Evolutionary conservation across 1,140 invertebrate genomes (phyloP).

Genomic region (Tetramorium parvispinum): DNA sequence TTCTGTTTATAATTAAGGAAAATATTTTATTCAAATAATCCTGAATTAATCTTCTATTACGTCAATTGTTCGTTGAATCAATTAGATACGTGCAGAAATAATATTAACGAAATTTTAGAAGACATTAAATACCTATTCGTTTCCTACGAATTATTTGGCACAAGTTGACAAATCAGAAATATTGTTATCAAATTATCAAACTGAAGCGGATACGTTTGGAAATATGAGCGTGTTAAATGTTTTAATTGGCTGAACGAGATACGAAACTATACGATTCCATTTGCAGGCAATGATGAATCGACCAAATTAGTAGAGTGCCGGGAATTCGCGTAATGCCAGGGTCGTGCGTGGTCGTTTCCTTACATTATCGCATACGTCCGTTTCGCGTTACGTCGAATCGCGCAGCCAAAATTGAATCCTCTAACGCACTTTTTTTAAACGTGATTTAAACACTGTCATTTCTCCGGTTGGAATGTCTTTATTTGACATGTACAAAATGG

Average conservation of each 20-base stretch:
- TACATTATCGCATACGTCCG: conserved; percentile 19
- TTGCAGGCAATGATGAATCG: conserved; percentile 50
- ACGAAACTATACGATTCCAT: conserved; percentile 8
- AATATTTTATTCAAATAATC: neutral
- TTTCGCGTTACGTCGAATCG: neutral
- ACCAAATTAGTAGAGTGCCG: conserved; percentile 36
- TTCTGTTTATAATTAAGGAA: neutral
- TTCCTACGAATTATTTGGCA: neutral
- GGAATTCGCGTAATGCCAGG: conserved; percentile 61
- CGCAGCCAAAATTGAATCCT: conserved; percentile 18
- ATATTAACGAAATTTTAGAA: neutral
- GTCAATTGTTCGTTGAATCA: neutral
- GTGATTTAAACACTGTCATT: neutral
- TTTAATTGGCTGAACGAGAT: neutral
- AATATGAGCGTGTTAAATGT: neutral
- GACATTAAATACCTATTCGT: neutral
- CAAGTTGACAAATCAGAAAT: neutral
- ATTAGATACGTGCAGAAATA: neutral
- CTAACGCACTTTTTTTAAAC: neutral
- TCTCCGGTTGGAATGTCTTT: conserved; percentile 15
- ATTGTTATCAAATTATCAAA: conserved; percentile 1
- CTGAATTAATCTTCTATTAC: neutral
- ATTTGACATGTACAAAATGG: conserved; percentile 27
- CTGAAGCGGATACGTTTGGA: neutral
- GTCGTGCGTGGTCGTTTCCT: conserved; percentile 68